phyloP scores from a whole-genome alignment of 2,888 invertebrate genomes.

The Machimus atricapillus region DNA sequence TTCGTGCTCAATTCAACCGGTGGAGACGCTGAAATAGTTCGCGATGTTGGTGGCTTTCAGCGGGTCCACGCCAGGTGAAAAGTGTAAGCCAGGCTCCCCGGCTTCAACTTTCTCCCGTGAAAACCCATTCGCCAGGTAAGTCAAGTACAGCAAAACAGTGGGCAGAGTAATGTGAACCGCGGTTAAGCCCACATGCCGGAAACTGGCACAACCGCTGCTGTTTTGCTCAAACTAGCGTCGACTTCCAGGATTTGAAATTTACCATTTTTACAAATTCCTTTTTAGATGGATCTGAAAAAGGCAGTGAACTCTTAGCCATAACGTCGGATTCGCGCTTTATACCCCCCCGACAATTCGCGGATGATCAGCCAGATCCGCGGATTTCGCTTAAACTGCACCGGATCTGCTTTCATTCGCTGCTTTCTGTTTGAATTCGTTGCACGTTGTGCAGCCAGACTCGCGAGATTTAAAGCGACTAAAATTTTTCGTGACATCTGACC shows the following conservation, averaged over 20 bases:
- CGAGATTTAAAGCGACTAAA: neutral
- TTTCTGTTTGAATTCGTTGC: constrained; percentile 33
- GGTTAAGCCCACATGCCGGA: neutral
- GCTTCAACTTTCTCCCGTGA: neutral
- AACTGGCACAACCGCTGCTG: neutral
- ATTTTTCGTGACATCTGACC: constrained; percentile 41
- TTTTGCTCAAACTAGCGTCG: neutral
- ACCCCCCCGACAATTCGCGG: neutral
- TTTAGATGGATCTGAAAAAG: neutral
- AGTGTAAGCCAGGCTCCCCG: neutral
- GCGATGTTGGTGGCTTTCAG: neutral
- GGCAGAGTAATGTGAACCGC: neutral
- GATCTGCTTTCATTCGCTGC: constrained; percentile 27
- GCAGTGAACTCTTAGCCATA: neutral
- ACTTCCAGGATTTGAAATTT: constrained; percentile 13
- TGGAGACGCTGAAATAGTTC: neutral
- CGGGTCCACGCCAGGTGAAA: neutral
- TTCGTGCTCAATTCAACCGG: neutral
- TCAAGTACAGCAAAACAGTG: neutral
- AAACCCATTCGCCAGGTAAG: neutral
- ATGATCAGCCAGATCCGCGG: neutral
- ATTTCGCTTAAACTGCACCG: neutral
- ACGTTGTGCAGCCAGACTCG: neutral
- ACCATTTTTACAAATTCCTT: constrained; percentile 1
- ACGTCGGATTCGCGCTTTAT: neutral